Base-by-base conservation (phyloP, 2,888 invertebrate species). In the Rapana venosa region DNA sequence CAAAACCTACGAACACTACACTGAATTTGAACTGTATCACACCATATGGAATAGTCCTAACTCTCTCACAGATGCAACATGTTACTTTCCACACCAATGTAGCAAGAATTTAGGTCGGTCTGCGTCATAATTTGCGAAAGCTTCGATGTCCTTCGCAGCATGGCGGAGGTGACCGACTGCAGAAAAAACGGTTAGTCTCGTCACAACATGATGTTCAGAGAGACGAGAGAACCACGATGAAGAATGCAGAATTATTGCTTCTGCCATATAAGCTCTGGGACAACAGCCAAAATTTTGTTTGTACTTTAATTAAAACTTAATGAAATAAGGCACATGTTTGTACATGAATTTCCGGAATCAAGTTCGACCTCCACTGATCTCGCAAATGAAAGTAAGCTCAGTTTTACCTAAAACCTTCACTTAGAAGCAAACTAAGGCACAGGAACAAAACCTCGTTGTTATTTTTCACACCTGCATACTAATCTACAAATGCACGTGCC, bases 121-220 rank as follows among this genome's bases (percentile, higher is more conserved):
- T 84, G 89, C 89, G 89, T 89, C 89, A 89, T 89, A 89, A 85
- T 89, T 89, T 89, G 84, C 83, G 56, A 83, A 84, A 30, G 32
- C 56, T 83, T 35, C 84, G 85, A 74, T 89, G 89, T 89, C 89
- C 89, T 89, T 89, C 89, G 89, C 89, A 74, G 89, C 89, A 89
- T 89, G 89, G 89, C 89, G 89, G 89, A 89, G 89, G 89, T 89
- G 89, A 89, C 89, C 89, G 89, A 85, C 74, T 56, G 47, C 32
- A 77, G 70, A 85, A 88, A 88, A 61, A n/a, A 74, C 11, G 32
- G 32, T 36, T 83, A 58, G 22, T 66, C 88, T 66, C 88, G 83
- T 66, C 20, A n/a, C n/a, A 88, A 15, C 66, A 47, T 58, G 86
- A 8, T 66, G 30, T 66, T 66, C 17, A 66, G 32, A 86, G 17